Conservation (phyloP, 2,888 invertebrate genomes). For the Spilarctia lutea region DNA sequence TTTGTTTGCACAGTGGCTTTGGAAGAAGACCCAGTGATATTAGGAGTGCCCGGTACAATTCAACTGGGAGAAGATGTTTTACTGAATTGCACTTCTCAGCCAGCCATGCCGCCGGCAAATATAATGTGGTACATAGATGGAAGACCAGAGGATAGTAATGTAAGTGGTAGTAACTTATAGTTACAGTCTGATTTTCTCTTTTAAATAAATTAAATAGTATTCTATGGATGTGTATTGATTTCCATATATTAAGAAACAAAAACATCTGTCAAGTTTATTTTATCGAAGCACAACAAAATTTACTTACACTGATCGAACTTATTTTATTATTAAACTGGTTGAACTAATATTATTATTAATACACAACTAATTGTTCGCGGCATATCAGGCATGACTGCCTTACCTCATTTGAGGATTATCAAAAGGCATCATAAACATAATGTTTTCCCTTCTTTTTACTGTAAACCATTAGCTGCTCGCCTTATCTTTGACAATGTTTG, state of each 20-base stretch:
- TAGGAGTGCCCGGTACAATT: slow-evolving; percentile 69
- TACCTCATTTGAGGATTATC: too few species aligned
- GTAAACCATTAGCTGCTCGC: background rate
- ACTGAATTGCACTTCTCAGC: slow-evolving; percentile 76
- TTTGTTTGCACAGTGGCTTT: slow-evolving; percentile 64
- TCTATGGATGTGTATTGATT: background rate
- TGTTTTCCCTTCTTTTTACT: background rate
- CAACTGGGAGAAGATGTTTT: slow-evolving; percentile 76
- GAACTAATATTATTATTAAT: too few species aligned
- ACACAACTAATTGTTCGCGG: too few species aligned
- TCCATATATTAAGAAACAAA: too few species aligned
- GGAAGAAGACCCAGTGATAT: slow-evolving; percentile 74
- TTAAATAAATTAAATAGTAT: background rate
- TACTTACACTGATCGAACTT: too few species aligned
- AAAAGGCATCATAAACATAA: too few species aligned
- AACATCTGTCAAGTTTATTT: too few species aligned
- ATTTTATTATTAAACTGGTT: too few species aligned
- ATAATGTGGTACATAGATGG: slow-evolving; percentile 80
- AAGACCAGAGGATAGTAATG: slow-evolving; percentile 69
- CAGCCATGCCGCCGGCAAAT: slow-evolving; percentile 79
- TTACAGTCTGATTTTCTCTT: background rate
- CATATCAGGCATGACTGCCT: too few species aligned
- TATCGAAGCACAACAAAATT: too few species aligned
- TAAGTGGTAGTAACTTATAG: background rate
- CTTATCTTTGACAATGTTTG: background rate